These are phyloP conservation scores for Lanius ludovicianus DNA, from an alignment of 2,113 vertebrate species.

Conservation along the genomic window DNA sequence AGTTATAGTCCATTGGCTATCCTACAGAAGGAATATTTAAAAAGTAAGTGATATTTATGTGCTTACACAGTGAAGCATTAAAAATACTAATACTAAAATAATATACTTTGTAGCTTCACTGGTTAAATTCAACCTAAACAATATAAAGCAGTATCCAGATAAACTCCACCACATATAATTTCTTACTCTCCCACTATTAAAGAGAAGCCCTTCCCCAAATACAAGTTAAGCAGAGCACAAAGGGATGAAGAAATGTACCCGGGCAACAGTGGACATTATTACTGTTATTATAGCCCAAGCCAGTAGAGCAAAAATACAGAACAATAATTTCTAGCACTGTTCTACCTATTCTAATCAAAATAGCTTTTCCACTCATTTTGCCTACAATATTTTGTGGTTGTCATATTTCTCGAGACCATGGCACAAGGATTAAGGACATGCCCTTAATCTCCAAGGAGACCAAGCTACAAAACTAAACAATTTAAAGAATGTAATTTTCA, in stretches of 20 bases:
- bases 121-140: neutral
- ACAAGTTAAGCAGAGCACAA: neutral
- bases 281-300: neutral
- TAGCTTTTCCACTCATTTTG: neutral
- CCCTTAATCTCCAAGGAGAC: neutral
- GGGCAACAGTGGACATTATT: neutral
- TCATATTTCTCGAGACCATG: neutral
- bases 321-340: neutral
- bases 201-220: neutral
- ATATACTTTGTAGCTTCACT: neutral
- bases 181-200: neutral
- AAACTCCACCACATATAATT: neutral
- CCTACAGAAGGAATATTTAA: constrained; percentile 63
- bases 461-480: neutral
- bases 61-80: neutral
- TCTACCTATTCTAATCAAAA: neutral
- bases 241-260: neutral
- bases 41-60: neutral
- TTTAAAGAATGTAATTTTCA: neutral
- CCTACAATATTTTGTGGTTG: neutral
- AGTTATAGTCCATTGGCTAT: constrained; percentile 74
- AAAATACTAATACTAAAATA: neutral
- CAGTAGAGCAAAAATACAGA: neutral
- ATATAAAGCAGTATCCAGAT: neutral
- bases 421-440: neutral